These are phyloP conservation scores for Alligator sinensis DNA, from an alignment of 2,113 vertebrate species.

Conservation along the genomic window DNA sequence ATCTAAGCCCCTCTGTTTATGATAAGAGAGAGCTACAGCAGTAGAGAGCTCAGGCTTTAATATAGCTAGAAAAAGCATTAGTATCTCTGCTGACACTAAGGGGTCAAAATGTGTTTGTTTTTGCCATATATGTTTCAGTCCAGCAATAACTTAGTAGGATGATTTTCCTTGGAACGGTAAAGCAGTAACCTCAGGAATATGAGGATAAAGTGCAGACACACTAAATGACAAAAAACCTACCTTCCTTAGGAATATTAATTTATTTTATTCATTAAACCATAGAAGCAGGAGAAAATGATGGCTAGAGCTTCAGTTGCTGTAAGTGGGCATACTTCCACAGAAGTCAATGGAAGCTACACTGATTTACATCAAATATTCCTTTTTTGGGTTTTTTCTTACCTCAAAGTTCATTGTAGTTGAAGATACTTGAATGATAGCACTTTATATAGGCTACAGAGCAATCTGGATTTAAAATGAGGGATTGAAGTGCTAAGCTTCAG, in stretches of 20 bases:
- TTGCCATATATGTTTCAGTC: conserved; percentile 26
- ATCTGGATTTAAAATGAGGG: conserved; percentile 47
- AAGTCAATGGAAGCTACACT: neutral
- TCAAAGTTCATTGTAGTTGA: conserved; percentile 12
- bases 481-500: neutral
- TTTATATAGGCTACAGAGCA: conserved; percentile 19
- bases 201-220: neutral
- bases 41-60: conserved; percentile 5
- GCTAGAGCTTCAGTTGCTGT: neutral
- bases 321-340: neutral
- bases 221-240: conserved; percentile 9
- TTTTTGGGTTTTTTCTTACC: conserved; percentile 22
- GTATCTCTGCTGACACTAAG: neutral
- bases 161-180: conserved; percentile 20
- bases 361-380: neutral
- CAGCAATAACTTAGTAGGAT: conserved; percentile 13
- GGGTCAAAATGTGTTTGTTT: neutral
- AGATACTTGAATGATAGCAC: conserved; percentile 16
- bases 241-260: neutral
- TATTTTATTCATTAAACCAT: conserved; percentile 24
- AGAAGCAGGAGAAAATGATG: neutral
- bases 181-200: neutral
- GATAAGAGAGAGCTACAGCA: conserved; percentile 7
- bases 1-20: conserved; percentile 6
- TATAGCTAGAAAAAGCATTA: conserved; percentile 38